These are phyloP conservation scores for Sciaenops ocellatus DNA, from an alignment of 2,797 vertebrate species.

Conservation along the genomic window DNA sequence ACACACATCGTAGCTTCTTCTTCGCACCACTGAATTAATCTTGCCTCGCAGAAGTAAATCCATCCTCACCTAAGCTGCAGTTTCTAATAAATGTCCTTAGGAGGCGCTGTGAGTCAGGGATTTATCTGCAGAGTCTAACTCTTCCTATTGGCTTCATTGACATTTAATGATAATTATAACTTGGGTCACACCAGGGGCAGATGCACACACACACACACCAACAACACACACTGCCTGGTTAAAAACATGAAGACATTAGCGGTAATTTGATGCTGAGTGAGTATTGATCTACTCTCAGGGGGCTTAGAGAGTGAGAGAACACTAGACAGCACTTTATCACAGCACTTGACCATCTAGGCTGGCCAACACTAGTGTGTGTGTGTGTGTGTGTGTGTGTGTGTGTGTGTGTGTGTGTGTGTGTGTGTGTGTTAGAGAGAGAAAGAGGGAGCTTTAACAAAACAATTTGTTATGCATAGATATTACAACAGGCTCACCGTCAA, in stretches of 20 bases:
- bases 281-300: slow-evolving; percentile 81
- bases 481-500: background rate
- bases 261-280: slow-evolving; percentile 78
- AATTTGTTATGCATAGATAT: slow-evolving; percentile 11
- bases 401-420: slow-evolving; percentile 39
- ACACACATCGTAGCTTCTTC: background rate
- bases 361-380: slow-evolving; percentile 35
- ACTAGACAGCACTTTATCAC: slow-evolving; percentile 81
- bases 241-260: slow-evolving; percentile 83
- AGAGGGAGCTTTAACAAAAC: slow-evolving; percentile 18
- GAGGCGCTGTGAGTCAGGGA: slow-evolving; percentile 63
- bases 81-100: slow-evolving; percentile 39
- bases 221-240: slow-evolving; percentile 72
- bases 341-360: slow-evolving; percentile 74
- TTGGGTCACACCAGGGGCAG: slow-evolving; percentile 71
- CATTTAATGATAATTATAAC: slow-evolving; percentile 79
- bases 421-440: slow-evolving; percentile 26
- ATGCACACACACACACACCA: slow-evolving; percentile 44
- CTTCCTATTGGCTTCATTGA: slow-evolving; percentile 67
- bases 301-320: slow-evolving; percentile 75
- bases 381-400: slow-evolving; percentile 34
- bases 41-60: background rate
- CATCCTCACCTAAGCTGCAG: slow-evolving; percentile 26
- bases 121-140: slow-evolving; percentile 18
- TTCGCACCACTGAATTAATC: background rate